Base-by-base conservation (phyloP, 2,113 vertebrate species). In the Eublepharis macularius region DNA sequence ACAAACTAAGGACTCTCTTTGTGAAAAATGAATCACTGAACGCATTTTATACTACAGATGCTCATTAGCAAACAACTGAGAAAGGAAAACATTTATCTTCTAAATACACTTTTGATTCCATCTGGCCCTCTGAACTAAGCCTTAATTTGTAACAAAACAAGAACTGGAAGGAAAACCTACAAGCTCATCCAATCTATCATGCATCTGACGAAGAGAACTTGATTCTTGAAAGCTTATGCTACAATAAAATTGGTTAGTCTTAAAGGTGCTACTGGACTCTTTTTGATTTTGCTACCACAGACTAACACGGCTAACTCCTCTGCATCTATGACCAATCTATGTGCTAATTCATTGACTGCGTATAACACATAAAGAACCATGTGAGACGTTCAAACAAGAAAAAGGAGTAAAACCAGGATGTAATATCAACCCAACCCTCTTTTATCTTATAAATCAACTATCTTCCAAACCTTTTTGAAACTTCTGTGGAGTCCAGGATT, bases 371-470 rank as follows among this genome's bases (percentile, higher is more conserved):
- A 74, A 39, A 49, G 77, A 85, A 85, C 51, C 36, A 84, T 65
- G 45, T 57, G 29, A 86, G 43, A 10, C 54, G 51, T 79, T 86
- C 69, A 86, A 86, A 86, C 84, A 80, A 80, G 84, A 86, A 86
- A 86, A 86, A 80, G 84, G 77, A 86, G 84, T 86, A 86, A 86
- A 86, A 86, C 84, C 69, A 1, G 84, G 77, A 80, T 65, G 77
- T 29, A 80, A 74, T 34, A 49, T 86, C 76, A 80, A 73, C 84
- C 84, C 84, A 73, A 74, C 84, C 84, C 84, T 80, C 77, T 86
- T 80, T 86, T 86, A 86, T 86, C 77, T 74, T 65, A 86, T 74
- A 86, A 85, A 86, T 86, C 84, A 86, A 86, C 84, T 80, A 80
- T 51, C 70, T 80, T 65, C 54, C 84, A 80, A 17, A 34, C 65